Evolutionary conservation across 1,140 invertebrate genomes (phyloP), one percentile per base, ranked within the genome.

Genomic region (Drosophila persimilis): DNA sequence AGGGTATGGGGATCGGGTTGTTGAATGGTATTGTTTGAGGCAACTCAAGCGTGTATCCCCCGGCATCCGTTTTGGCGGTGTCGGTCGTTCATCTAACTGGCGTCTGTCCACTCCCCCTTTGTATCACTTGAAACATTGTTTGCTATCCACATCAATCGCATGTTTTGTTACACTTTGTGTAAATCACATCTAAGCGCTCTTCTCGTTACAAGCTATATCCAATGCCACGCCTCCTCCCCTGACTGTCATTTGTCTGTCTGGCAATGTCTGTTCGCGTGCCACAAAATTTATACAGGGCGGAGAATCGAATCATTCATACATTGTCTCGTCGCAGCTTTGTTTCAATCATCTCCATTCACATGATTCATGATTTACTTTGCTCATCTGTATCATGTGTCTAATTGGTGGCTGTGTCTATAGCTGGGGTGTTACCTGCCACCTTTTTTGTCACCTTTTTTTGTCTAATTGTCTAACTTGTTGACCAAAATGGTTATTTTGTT

Each of bases 161-260:
- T 64, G 73, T 69, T 77, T 59, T 77, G 70, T 57, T 57, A 67
- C 56, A 58, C 55, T 64, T 51, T 71, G 64, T 46, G 48, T 83
- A 85, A 84, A 84, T 85, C 80, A 70, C 64, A 17, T 66, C 57
- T 53, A 73, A 80, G 52, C 62, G 67, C 78, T 70, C 70, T 63
- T 60, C 57, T 44, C 61, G 15, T 41, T 63, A 58, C 11, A 39
- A 48, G 43, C 57, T 15, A 29, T 47, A n/a, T 11, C 13, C 43
- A n/a, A 13, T 29, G 15, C 17, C 22, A 31, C 48, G 44, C 52
- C 50, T 20, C 22, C 26, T 46, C 11, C 60, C 5, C 15, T 15
- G 13, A 15, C 29, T 44, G 17, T 52, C 9, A 15, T 20, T n/a
- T 24, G 43, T 41, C 35, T 55, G 24, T 45, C 22, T 64, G 35